Percentiles rank a stretch among this genome's conserved stretches.
phyloP scores from a whole-genome alignment of 2,113 vertebrate species.

The Pluvialis apricaria region DNA sequence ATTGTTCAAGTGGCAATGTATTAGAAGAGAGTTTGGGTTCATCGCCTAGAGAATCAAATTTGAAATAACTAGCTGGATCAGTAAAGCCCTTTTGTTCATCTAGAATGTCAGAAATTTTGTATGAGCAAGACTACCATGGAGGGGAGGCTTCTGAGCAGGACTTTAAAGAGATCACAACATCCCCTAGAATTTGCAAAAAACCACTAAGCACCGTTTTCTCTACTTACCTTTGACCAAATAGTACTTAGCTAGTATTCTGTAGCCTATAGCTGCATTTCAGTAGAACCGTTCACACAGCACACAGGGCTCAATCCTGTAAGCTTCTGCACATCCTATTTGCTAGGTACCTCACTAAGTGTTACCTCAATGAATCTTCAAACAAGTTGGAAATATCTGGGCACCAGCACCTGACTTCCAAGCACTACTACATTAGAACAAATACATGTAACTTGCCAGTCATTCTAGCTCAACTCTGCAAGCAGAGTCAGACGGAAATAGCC shows the following conservation, averaged over 20 bases:
- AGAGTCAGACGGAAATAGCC: not conserved
- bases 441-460: not conserved
- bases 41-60: not conserved
- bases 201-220: not conserved
- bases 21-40: not conserved
- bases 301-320: not conserved
- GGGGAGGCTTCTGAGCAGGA: not conserved
- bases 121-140: not conserved
- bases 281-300: not conserved
- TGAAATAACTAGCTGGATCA: not conserved
- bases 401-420: not conserved
- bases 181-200: not conserved
- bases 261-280: not conserved
- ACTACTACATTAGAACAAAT: not conserved
- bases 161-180: not conserved
- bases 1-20: not conserved
- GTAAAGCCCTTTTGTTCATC: not conserved
- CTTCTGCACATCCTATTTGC: not conserved
- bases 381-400: not conserved
- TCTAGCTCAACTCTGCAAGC: not conserved
- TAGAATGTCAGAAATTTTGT: not conserved
- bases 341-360: not conserved
- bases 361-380: not conserved
- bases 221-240: not conserved
- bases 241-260: not conserved